A percentile compares a stretch with the other conserved stretches of the same genome.
Conservation (phyloP, 2,888 invertebrate species). For the Drosophila incognita region DNA sequence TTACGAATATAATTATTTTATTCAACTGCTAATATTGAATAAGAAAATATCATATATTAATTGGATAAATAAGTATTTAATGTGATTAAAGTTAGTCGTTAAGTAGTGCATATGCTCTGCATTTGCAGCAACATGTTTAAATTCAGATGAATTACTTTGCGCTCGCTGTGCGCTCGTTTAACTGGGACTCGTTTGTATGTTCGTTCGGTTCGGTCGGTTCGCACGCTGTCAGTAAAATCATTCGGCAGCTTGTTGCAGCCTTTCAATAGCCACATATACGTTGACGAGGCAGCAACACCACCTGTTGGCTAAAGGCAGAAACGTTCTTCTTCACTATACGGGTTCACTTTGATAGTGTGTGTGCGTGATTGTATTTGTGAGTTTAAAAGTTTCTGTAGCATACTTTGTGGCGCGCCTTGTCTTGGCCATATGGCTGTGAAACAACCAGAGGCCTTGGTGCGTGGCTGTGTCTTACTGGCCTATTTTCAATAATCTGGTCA, state of each 20-base stretch:
- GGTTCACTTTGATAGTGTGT: slow-evolving; percentile 5
- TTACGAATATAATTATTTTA: background rate
- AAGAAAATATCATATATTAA: background rate
- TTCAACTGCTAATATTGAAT: background rate
- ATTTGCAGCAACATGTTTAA: slow-evolving; percentile 20
- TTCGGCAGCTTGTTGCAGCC: slow-evolving; percentile 72
- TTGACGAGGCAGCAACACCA: slow-evolving; percentile 80
- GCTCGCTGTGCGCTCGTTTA: slow-evolving; percentile 33
- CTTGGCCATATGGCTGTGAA: slow-evolving; percentile 68
- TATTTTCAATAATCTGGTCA: slow-evolving; percentile 31
- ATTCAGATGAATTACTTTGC: slow-evolving; percentile 35
- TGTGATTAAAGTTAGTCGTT: background rate
- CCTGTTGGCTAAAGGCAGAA: slow-evolving; percentile 77
- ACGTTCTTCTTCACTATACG: background rate
- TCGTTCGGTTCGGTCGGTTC: slow-evolving; percentile 40
- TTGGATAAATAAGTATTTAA: background rate
- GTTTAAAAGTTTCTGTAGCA: slow-evolving; percentile 36
- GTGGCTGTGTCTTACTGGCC: slow-evolving; percentile 14
- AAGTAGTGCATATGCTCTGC: slow-evolving; percentile 13
- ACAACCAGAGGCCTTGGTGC: slow-evolving; percentile 10
- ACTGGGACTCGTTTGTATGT: slow-evolving; percentile 12
- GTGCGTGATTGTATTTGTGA: background rate
- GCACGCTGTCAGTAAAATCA: slow-evolving; percentile 70
- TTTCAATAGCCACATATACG: slow-evolving; percentile 82
- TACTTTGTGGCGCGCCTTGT: slow-evolving; percentile 66